phyloP scores from a whole-genome alignment of 2,797 vertebrate species.

The Anabas testudineus region DNA sequence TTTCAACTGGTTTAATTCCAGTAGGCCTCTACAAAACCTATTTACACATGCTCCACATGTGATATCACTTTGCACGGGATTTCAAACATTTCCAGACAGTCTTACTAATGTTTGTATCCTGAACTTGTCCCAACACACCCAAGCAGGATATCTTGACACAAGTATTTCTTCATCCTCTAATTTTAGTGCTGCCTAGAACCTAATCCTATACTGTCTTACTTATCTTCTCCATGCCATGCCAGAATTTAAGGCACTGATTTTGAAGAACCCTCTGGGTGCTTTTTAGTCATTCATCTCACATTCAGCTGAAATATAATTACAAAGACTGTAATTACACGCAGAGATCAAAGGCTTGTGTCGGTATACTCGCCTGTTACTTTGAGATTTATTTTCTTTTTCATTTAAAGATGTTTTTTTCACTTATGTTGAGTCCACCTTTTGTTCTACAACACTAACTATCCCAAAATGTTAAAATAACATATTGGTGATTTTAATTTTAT shows the following conservation, averaged over 20 bases:
- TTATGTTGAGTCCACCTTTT: neutral
- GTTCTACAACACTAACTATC: neutral
- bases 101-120: constrained; percentile 31
- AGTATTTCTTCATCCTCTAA: constrained; percentile 60
- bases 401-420: neutral
- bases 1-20: constrained; percentile 6
- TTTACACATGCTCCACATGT: constrained; percentile 6
- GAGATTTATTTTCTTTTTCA: constrained; percentile 44
- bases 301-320: constrained; percentile 74
- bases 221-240: constrained; percentile 43
- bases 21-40: constrained; percentile 1
- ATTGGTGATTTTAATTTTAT: neutral
- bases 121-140: constrained; percentile 51
- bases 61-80: constrained; percentile 5
- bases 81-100: constrained; percentile 31
- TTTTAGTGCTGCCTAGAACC: constrained; percentile 49
- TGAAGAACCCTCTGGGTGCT: constrained; percentile 53
- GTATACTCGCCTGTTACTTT: constrained; percentile 39
- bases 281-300: constrained; percentile 69
- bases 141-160: constrained; percentile 44
- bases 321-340: constrained; percentile 69
- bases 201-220: constrained; percentile 38
- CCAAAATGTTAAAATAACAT: neutral
- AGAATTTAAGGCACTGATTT: constrained; percentile 48
- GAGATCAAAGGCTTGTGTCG: constrained; percentile 70